phyloP scores from a whole-genome alignment of 2,888 invertebrate species.

The Mythimna pallens region DNA sequence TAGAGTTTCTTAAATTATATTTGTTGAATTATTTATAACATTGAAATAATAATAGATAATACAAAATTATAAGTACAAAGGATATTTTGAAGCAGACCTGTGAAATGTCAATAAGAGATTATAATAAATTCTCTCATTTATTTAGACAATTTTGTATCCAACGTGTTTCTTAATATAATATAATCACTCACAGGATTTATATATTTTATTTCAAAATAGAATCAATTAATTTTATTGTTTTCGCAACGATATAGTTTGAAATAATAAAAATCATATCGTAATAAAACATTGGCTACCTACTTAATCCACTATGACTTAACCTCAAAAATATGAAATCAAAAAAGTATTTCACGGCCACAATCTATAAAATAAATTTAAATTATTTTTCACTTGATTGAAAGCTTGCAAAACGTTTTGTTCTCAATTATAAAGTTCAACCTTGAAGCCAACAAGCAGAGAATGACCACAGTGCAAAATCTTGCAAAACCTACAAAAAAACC shows the following conservation, averaged over 20 bases:
- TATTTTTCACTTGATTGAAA: constrained; percentile 19
- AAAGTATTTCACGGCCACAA: background rate
- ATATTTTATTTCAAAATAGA: background rate
- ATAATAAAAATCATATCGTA: background rate
- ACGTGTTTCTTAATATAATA: constrained; percentile 3
- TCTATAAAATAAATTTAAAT: background rate
- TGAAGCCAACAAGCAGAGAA: constrained; percentile 28
- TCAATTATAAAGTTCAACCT: constrained; percentile 36
- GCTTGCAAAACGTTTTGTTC: constrained; percentile 30
- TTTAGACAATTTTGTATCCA: background rate
- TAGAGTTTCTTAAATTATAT: background rate
- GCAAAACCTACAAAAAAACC: constrained; percentile 30
- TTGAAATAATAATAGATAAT: too few species aligned
- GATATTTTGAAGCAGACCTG: too few species aligned
- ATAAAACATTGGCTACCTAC: too few species aligned
- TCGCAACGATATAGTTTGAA: background rate
- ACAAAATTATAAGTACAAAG: too few species aligned
- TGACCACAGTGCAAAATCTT: constrained; percentile 28
- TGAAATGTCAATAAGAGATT: too few species aligned
- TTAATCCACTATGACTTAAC: background rate
- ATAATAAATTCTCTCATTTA: background rate
- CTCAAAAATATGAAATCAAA: background rate
- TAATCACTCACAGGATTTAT: background rate
- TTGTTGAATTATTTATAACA: background rate
- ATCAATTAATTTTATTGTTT: background rate